Base-by-base conservation (phyloP, 1,140 invertebrate genomes). In the Sycobia sp. region DNA sequence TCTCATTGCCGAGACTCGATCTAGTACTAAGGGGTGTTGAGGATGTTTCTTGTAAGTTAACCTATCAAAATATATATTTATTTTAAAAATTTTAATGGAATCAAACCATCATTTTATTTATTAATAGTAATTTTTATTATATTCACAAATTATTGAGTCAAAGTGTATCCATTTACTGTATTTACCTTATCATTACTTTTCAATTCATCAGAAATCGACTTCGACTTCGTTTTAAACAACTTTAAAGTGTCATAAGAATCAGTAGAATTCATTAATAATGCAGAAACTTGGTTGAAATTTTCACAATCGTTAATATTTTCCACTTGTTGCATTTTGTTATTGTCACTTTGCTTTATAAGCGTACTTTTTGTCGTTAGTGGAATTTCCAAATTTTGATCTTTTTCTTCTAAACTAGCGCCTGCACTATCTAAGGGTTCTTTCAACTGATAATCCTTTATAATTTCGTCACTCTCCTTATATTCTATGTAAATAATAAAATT, bases 201-300 rank as follows among this genome's bases (percentile, higher is more conserved):
- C 7, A 73, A 76, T 55, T 79, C 75, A n/a, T 76, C 76, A 4
- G 72, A 70, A 11, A 20, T 55, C 13, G 65, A 32, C 51, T 69
- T 74, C 8, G 62, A 57, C 51, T 72, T 76, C 3, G 70, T n/a
- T 38, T 78, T 77, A 38, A 82, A 82, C 11, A 81, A 62, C 27
- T 80, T 81, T 32, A 82, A 64, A 4, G 80, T 80, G 41, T 82
- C 78, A 16, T 82, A 81, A 50, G 77, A 71, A 67, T 73, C 76
- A 1, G 63, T 58, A 25, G 71, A 62, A 11, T 77, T 70, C 0
- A 71, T 65, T 1, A 79, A 34, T 1, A 77, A 73, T 7, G 69
- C 66, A 2, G 76, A 75, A 29, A 77, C 67, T 36, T 77, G 69
- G 39, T 71, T 75, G 11, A 79, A 69, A 7, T 66, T 65, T 11